Conservation (phyloP, 2,113 vertebrate genomes). For the Oplegnathus fasciatus region DNA sequence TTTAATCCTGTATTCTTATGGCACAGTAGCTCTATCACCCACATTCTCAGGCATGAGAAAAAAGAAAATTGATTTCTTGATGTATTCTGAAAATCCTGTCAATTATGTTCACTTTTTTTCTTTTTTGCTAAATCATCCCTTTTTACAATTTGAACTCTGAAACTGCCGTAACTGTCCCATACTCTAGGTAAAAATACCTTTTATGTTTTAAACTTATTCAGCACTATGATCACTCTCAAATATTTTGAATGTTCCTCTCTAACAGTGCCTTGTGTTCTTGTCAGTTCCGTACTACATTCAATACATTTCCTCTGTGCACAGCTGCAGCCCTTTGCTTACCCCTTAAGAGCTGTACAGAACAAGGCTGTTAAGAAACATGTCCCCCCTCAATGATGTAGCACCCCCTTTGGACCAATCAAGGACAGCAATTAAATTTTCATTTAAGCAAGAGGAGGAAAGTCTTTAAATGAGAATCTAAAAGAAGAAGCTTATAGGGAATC, state of each 20-base stretch:
- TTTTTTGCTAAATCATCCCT: neutral
- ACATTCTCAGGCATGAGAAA: slow-evolving; percentile 12
- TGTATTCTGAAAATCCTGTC: slow-evolving; percentile 29
- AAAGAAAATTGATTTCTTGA: slow-evolving; percentile 40
- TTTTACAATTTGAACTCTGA: neutral
- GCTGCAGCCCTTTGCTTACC: neutral
- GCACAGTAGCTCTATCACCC: neutral
- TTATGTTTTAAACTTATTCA: neutral
- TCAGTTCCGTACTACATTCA: neutral
- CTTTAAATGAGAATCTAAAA: neutral
- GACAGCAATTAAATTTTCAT: neutral
- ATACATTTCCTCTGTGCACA: neutral
- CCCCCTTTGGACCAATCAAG: neutral
- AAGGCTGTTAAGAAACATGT: neutral
- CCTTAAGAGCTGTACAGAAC: neutral
- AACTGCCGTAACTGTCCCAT: neutral
- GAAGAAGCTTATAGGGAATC: neutral
- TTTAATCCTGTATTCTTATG: slow-evolving; percentile 34
- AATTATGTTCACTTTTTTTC: neutral
- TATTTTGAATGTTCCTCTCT: neutral
- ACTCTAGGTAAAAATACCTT: neutral
- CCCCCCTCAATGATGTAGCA: neutral
- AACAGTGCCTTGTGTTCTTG: neutral
- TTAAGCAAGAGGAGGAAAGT: neutral
- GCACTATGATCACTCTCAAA: neutral